A percentile compares a stretch with the other conserved stretches of the same genome.
These are phyloP conservation scores for Chydorus sphaericus DNA, from an alignment of 2,888 invertebrate genomes.

Conservation along the genomic window DNA sequence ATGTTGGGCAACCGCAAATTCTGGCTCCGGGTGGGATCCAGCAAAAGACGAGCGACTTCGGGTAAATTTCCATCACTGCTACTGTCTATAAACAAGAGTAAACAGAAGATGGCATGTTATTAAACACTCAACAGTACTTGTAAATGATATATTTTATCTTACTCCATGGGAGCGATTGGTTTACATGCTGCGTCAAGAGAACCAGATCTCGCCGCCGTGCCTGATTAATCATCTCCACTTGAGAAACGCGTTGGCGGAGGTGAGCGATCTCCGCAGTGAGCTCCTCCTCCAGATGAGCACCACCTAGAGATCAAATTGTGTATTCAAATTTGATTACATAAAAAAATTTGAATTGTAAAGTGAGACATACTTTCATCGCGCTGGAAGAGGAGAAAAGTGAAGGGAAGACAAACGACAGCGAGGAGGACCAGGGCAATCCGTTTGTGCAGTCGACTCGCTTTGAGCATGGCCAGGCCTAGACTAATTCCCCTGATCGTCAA, in stretches of 20 bases:
- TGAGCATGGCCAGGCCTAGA: too few relatives aligned
- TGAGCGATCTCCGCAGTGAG: conserved; percentile 56
- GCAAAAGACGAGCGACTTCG: conserved; percentile 23
- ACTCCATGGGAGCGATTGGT: conserved; percentile 29
- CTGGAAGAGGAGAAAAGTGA: background rate
- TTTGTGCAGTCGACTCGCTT: too few relatives aligned
- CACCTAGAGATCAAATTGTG: background rate
- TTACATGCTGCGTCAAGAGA: conserved; percentile 47
- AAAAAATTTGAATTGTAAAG: background rate
- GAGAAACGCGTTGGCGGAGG: conserved; percentile 59
- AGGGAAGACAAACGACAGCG: background rate
- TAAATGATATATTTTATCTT: background rate
- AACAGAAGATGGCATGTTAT: background rate
- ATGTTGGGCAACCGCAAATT: conserved; percentile 57
- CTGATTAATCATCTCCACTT: conserved; percentile 61
- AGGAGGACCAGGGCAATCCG: background rate
- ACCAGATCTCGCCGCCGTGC: conserved; percentile 61
- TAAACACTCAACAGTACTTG: background rate
- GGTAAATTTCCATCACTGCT: conserved; percentile 15
- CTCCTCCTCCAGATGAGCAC: conserved; percentile 35
- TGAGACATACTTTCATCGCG: background rate
- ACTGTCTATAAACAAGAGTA: conserved; percentile 4
- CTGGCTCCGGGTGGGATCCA: conserved; percentile 36
- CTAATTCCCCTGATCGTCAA: too few relatives aligned
- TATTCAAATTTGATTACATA: background rate